Evolutionary conservation across 2,797 vertebrate species (phyloP), one percentile per base, ranked within the genome.

Genomic region (Cirrhinus molitorella): DNA sequence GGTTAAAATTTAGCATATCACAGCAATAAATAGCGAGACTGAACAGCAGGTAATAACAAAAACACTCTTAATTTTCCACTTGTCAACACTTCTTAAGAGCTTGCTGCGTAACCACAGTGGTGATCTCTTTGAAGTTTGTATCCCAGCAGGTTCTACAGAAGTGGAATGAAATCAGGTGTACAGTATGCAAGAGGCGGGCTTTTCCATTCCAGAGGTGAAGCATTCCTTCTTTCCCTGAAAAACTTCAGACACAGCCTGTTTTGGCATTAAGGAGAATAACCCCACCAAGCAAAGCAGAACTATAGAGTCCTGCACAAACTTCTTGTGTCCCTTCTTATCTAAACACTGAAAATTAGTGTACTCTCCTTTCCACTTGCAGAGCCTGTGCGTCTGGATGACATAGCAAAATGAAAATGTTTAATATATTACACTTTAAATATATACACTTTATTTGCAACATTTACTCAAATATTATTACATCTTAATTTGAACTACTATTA

Each of bases 141-240:
- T 89, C 90, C 84, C 89, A 90, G 80, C 71, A 68, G 80, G 66
- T 83, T 76, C 87, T 87, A 79, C 90, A 92, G 85, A 93, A 88
- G 91, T 91, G 92, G 92, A 92, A 86, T 89, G 83, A 88, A 92
- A 89, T 92, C 91, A 91, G 89, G 90, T 90, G 92, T 89, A 45
- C 5, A 4, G 89, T 45, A 34, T 81, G 61, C 23, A 3, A 73
- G 73, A 68, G 57, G 53, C 11, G 7, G 65, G 40, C 51, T 78
- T 72, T 79, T 31, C 40, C 82, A 84, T 51, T 31, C 49, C 51
- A 59, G 51, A 51, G 40, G 79, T 78, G 34, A 55, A 16, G 43
- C 83, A 87, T 87, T 79, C 59, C 68, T 81, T 74, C 49, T 63
- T 82, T 68, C 57, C 49, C 28, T 40, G 57, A 74, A 63, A 85